phyloP scores from a whole-genome alignment of 2,797 vertebrate genomes.

The Phrynocephalus forsythii region DNA sequence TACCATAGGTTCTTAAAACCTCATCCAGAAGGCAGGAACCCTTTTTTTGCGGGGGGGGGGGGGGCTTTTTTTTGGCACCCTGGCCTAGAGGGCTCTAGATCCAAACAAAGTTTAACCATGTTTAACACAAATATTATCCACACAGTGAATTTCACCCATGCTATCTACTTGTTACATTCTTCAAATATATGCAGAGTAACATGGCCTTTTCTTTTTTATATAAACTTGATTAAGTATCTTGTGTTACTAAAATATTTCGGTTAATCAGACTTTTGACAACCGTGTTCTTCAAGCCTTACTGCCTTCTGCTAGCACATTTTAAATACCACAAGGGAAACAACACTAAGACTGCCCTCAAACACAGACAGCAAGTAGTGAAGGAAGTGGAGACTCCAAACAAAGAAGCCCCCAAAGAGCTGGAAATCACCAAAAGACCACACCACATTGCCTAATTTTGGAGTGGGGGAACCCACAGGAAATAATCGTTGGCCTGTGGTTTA shows the following conservation, averaged over 20 bases:
- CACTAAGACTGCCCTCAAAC: neutral
- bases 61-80: too few relatives aligned
- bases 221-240: too few relatives aligned
- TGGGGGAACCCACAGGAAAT: conserved; percentile 5
- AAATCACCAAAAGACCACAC: neutral
- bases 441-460: neutral
- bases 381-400: neutral
- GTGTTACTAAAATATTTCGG: neutral
- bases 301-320: neutral
- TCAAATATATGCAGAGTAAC: too few relatives aligned
- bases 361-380: neutral
- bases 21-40: too few relatives aligned
- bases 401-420: neutral
- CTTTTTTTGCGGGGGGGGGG: too few relatives aligned
- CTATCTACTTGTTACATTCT: too few relatives aligned
- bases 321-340: neutral
- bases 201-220: too few relatives aligned
- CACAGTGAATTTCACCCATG: too few relatives aligned
- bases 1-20: too few relatives aligned
- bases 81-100: too few relatives aligned
- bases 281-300: neutral
- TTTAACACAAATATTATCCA: too few relatives aligned
- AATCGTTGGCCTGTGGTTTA: neutral
- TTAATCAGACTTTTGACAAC: neutral
- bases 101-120: too few relatives aligned